Conservation (phyloP, 2,113 vertebrate species). For the Platanista minor region DNA sequence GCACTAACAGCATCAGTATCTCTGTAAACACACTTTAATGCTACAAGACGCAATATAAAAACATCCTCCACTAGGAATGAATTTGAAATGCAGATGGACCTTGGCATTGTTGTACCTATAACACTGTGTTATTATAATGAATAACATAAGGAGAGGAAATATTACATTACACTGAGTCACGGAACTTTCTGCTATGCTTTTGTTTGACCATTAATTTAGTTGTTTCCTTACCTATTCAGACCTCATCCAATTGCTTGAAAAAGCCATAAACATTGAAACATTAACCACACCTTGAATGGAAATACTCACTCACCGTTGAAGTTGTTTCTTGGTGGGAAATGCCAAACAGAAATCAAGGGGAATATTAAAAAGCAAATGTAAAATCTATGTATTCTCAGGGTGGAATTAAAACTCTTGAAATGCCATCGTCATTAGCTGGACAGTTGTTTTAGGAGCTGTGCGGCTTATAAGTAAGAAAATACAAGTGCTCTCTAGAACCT, state of each 20-base stretch:
- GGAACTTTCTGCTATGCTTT: not conserved
- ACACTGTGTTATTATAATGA: not conserved
- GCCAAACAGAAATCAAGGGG: not conserved
- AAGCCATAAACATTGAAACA: not conserved
- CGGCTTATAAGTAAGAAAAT: not conserved
- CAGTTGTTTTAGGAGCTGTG: not conserved
- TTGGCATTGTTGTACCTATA: not conserved
- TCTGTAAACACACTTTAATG: not conserved
- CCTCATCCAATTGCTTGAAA: not conserved
- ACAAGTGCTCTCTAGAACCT: not conserved
- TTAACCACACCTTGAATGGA: not conserved
- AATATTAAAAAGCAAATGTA: not conserved
- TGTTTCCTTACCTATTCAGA: not conserved
- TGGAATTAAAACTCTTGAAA: not conserved
- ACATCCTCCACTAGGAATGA: not conserved
- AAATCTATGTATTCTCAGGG: slow-evolving; percentile 2
- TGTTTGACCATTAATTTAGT: not conserved
- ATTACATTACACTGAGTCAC: not conserved
- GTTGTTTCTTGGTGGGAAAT: not conserved
- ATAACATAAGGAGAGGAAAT: not conserved
- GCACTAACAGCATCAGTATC: no score
- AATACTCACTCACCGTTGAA: not conserved
- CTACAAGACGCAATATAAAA: not conserved
- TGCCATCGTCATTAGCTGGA: not conserved
- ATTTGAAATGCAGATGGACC: not conserved